Conservation (phyloP, 2,113 vertebrate genomes). For the Tauraco erythrolophus region DNA sequence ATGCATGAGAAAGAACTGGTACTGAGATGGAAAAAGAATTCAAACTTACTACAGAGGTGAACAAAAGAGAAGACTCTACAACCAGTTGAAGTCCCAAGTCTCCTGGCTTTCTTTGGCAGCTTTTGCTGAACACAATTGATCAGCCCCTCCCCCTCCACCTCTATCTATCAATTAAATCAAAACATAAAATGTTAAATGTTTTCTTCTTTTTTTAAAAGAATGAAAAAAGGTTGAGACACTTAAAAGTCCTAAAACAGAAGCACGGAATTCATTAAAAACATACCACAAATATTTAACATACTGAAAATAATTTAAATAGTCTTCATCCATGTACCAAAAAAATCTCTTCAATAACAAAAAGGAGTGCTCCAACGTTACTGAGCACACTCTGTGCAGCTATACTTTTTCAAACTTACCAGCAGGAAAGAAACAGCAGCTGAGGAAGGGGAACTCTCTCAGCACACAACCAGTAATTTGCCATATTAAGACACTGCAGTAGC, state of each 20-base stretch:
- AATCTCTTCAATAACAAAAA: not conserved
- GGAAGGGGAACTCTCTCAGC: not conserved
- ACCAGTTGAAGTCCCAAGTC: not conserved
- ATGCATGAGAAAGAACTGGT: not conserved
- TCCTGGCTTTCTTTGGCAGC: not conserved
- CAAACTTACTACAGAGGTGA: not conserved
- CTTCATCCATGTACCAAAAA: not conserved
- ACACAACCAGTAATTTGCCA: not conserved
- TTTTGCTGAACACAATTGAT: not conserved
- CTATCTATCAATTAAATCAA: not conserved
- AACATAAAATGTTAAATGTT: not conserved
- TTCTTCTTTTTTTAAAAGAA: not conserved
- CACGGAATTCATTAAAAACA: not conserved
- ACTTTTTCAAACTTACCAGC: not conserved
- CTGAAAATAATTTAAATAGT: not conserved
- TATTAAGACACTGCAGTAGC: not conserved
- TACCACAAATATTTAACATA: not conserved
- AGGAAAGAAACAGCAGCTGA: not conserved
- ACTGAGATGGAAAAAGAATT: not conserved
- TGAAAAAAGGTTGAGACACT: not conserved
- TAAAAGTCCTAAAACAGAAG: not conserved
- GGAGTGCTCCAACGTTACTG: not conserved
- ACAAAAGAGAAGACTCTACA: not conserved
- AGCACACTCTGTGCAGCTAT: not conserved
- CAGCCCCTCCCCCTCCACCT: too few relatives aligned